These are phyloP conservation scores for Arvicanthis niloticus DNA, from an alignment of 2,113 vertebrate genomes.

Conservation along the genomic window DNA sequence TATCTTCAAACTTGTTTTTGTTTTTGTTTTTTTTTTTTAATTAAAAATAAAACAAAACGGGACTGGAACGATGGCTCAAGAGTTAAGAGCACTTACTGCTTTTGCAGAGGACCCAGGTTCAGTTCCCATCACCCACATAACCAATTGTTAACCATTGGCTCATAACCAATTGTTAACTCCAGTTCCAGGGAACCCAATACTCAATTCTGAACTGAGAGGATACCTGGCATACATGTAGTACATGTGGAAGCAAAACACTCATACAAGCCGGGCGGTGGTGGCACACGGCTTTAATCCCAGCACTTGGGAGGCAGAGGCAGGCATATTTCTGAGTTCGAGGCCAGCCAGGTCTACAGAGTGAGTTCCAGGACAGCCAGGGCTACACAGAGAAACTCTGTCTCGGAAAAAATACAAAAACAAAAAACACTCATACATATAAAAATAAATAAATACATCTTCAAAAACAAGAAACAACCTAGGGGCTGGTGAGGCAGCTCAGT, in stretches of 20 bases:
- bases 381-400: too few relatives aligned
- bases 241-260: background rate
- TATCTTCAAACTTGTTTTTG: background rate
- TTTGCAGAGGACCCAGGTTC: background rate
- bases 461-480: background rate
- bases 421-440: background rate
- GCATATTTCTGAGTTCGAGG: too few relatives aligned
- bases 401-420: too few relatives aligned
- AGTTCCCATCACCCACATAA: background rate
- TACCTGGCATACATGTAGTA: too few relatives aligned
- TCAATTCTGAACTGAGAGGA: background rate
- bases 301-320: too few relatives aligned
- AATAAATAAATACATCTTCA: background rate
- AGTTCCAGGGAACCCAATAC: background rate
- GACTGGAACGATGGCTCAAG: background rate
- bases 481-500: background rate
- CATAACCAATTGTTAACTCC: background rate
- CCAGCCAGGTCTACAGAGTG: too few relatives aligned
- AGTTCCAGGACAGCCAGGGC: too few relatives aligned
- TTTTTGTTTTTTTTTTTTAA: background rate
- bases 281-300: too few relatives aligned
- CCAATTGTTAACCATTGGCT: too few relatives aligned
- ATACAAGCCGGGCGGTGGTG: too few relatives aligned
- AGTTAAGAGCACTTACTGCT: background rate
- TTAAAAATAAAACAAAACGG: background rate